These are phyloP conservation scores for Agrilus mali DNA, from an alignment of 2,888 invertebrate genomes.

Conservation along the genomic window DNA sequence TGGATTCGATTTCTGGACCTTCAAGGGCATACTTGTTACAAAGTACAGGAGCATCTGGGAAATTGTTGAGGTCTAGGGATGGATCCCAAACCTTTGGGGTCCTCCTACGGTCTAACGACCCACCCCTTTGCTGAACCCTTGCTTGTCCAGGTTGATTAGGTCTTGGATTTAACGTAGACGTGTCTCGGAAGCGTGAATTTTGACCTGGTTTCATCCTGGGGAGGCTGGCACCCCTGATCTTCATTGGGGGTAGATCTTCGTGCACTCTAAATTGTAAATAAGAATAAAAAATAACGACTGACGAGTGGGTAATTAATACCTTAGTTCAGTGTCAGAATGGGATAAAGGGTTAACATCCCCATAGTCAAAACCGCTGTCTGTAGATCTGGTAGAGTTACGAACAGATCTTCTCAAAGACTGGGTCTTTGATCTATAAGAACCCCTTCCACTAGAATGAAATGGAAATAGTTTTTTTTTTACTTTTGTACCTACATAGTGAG, in stretches of 20 bases:
- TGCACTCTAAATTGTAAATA: too few relatives aligned
- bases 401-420: conserved; percentile 44
- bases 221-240: too few relatives aligned
- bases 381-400: conserved; percentile 46
- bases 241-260: too few relatives aligned
- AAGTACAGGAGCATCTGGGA: conserved; percentile 47
- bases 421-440: conserved; percentile 31
- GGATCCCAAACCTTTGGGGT: conserved; percentile 22
- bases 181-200: too few relatives aligned
- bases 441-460: conserved; percentile 10
- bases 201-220: too few relatives aligned
- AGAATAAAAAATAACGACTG: neutral
- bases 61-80: conserved; percentile 27
- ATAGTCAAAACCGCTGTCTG: conserved; percentile 47
- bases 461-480: neutral
- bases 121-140: conserved; percentile 17
- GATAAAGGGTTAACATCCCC: conserved; percentile 49
- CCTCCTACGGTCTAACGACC: conserved; percentile 27
- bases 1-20: conserved; percentile 28
- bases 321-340: conserved; percentile 62
- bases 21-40: conserved; percentile 60
- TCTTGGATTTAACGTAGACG: too few relatives aligned
- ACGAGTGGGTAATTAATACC: conserved; percentile 30
- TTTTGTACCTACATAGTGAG: neutral
- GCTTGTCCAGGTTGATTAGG: neutral